These are phyloP conservation scores for Pseudococcus longispinus DNA, from an alignment of 2,888 invertebrate genomes.

Conservation along the genomic window DNA sequence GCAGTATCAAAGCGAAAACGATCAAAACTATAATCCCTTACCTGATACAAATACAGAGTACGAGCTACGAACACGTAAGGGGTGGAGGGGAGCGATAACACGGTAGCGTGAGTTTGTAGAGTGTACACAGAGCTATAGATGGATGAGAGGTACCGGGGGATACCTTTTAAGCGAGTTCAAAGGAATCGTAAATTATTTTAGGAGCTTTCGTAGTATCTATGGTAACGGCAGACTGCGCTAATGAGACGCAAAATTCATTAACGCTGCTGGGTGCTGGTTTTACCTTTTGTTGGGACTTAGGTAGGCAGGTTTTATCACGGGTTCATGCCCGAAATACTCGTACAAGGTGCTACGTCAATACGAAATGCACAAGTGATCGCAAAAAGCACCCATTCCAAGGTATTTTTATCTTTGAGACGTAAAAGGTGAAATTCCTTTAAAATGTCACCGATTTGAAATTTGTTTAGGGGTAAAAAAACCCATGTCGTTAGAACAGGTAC, in stretches of 20 bases:
- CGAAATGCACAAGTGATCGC: neutral
- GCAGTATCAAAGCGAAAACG: neutral
- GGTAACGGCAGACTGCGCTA: conserved; percentile 32
- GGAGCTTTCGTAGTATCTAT: conserved; percentile 35
- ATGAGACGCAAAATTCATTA: conserved; percentile 45
- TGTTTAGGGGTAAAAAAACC: neutral
- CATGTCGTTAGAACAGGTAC: neutral
- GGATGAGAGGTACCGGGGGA: neutral
- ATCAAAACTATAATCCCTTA: conserved; percentile 14
- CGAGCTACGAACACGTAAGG: neutral
- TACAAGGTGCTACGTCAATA: neutral
- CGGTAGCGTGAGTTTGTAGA: neutral
- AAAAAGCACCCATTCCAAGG: neutral
- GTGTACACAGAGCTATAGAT: neutral
- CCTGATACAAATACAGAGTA: neutral
- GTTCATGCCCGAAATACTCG: neutral
- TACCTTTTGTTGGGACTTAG: neutral
- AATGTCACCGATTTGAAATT: neutral
- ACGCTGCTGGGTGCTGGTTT: neutral
- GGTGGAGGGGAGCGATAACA: neutral
- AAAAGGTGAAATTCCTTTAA: neutral
- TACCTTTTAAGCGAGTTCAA: conserved; percentile 40
- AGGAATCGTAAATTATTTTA: conserved; percentile 45
- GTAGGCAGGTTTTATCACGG: neutral
- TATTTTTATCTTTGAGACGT: neutral